phyloP scores from a whole-genome alignment of 2,113 vertebrate species.

The Pelecanus crispus region DNA sequence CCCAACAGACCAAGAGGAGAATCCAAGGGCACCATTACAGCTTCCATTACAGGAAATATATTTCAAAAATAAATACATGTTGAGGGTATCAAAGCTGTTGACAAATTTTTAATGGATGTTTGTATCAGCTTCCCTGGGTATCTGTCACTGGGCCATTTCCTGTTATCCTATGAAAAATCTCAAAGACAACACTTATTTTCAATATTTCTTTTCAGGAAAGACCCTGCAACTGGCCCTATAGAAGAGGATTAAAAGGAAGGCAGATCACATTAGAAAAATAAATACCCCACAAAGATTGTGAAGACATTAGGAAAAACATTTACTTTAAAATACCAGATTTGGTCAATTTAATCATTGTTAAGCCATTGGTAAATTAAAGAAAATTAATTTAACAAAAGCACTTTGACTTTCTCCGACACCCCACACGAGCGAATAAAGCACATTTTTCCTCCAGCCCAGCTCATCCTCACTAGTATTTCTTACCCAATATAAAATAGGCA shows the following conservation, averaged over 20 bases:
- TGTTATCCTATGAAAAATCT: neutral
- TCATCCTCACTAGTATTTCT: neutral
- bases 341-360: neutral
- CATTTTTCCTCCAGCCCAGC: neutral
- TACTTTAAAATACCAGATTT: neutral
- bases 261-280: neutral
- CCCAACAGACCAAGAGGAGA: neutral
- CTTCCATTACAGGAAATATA: neutral
- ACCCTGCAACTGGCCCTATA: neutral
- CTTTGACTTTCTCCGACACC: neutral
- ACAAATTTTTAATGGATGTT: neutral
- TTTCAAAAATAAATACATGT: neutral
- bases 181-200: neutral
- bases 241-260: neutral
- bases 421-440: neutral
- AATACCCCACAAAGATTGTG: neutral
- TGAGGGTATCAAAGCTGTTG: neutral
- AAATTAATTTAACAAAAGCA: neutral
- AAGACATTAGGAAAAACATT: neutral
- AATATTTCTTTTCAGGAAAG: neutral
- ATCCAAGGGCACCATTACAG: neutral
- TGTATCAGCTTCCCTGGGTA: neutral
- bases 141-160: neutral
- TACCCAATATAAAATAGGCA: neutral
- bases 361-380: neutral